These are phyloP conservation scores for Phrynocephalus forsythii DNA, from an alignment of 2,797 vertebrate genomes.

Conservation along the genomic window DNA sequence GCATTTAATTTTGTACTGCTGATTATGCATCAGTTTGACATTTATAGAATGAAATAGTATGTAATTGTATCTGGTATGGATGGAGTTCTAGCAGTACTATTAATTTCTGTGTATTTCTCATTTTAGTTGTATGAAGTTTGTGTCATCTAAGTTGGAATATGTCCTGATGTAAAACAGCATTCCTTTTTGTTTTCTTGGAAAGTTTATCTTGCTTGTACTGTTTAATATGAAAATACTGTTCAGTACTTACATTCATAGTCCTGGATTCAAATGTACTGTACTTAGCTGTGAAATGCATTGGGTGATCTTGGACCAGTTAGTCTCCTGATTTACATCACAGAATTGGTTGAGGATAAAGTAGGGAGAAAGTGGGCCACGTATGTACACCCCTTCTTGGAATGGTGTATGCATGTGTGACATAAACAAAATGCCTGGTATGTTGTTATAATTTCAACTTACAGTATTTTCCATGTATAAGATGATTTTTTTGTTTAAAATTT, in stretches of 20 bases:
- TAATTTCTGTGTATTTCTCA: background rate
- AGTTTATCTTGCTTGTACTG: background rate
- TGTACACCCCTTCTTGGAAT: too few relatives aligned
- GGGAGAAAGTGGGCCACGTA: too few relatives aligned
- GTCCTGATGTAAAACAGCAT: background rate
- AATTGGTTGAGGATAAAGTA: too few relatives aligned
- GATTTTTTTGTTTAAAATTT: too few relatives aligned
- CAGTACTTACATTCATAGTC: background rate
- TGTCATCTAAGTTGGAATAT: background rate
- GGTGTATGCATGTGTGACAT: too few relatives aligned
- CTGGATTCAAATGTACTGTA: too few relatives aligned
- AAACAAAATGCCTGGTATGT: too few relatives aligned
- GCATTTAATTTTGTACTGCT: background rate
- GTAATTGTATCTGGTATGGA: background rate
- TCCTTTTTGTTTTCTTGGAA: background rate
- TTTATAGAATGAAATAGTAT: background rate
- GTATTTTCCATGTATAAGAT: too few relatives aligned
- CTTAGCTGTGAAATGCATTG: too few relatives aligned
- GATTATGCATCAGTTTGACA: background rate
- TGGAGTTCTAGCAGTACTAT: background rate
- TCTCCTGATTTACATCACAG: too few relatives aligned
- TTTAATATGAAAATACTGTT: background rate
- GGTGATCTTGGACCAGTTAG: too few relatives aligned
- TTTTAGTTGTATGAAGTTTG: background rate
- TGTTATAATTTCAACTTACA: too few relatives aligned